Evolutionary conservation across 2,888 invertebrate species (phyloP), one percentile per base, ranked within the genome.

Genomic region (Cheilosia scutellata): DNA sequence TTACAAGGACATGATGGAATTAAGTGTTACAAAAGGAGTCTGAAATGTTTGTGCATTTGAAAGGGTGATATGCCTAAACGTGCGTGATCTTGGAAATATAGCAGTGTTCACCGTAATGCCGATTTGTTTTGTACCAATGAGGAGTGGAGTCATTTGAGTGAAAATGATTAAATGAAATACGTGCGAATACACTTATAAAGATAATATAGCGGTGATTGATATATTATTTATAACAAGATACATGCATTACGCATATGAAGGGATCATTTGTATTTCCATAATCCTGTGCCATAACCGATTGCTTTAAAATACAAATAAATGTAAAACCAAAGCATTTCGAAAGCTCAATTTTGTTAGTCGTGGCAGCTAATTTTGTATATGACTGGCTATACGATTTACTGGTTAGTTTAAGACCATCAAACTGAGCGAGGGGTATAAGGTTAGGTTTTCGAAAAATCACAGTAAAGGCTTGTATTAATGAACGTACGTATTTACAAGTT

Each of bases 1-100:
- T 51, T 60, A 75, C 72, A 86, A 77, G 82, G 86, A 82, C 86
- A 82, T 76, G 86, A 65, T 80, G 80, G 80, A 74, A 70, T 79
- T 79, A 79, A 62, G 63, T 79, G 74, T 51, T 27, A 51, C 49
- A 74, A 20, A 57, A 70, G 11, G 31, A 13, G 6, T 51, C 3
- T 29, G 29, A 25, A 62, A 72, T 44, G 57, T 40, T 20, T 42
- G 6, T 37, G 37, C 37, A 37, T 11, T 57, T 51, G 44, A 13
- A 58, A 70, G 70, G 70, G 70, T 68, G 31, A 37, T 47, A 3
- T 62, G 20, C 44, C 31, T 33, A 57, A 70, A 76, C 57, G 70
- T 72, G 66, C 51, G 57, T 47, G 60, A 51, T 53, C 9, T 51
- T 20, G 5, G 16, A 11, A 37, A 11, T 11, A 37, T 37, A 37